Evolutionary conservation across 2,888 invertebrate species (phyloP).

Genomic region (Heteropelma amictum): DNA sequence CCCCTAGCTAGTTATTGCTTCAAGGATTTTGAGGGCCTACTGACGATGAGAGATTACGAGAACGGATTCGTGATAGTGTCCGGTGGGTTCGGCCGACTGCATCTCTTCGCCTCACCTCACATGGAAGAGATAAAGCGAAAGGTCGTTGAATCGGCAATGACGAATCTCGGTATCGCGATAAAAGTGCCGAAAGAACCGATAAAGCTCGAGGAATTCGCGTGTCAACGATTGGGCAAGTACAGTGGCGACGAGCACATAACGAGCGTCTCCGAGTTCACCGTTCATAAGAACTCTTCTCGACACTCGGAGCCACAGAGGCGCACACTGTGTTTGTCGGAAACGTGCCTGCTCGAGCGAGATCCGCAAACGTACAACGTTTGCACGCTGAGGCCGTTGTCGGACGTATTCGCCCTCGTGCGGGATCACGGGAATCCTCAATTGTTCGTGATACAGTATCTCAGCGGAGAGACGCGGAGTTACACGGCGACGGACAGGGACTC

Average conservation of each 20-base stretch:
- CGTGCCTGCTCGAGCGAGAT: slow-evolving; percentile 97
- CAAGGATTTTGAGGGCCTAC: slow-evolving; percentile 90
- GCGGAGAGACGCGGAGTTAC: slow-evolving; percentile 92
- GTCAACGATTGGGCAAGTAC: slow-evolving; percentile 92
- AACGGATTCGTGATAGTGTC: slow-evolving; percentile 95
- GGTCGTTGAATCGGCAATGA: slow-evolving; percentile 89
- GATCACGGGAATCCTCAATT: slow-evolving; percentile 94
- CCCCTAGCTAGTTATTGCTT: slow-evolving; percentile 90
- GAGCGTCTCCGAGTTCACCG: slow-evolving; percentile 96
- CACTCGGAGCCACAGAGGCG: slow-evolving; percentile 92
- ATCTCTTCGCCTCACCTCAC: slow-evolving; percentile 92
- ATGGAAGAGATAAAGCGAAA: slow-evolving; percentile 92
- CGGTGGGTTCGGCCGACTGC: slow-evolving; percentile 94
- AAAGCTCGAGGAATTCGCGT: slow-evolving; percentile 91
- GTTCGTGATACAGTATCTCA: slow-evolving; percentile 96
- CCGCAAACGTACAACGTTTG: slow-evolving; percentile 97
- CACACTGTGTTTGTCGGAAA: slow-evolving; percentile 95
- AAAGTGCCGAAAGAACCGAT: slow-evolving; percentile 91
- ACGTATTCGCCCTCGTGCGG: slow-evolving; percentile 94
- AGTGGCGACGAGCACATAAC: slow-evolving; percentile 97
- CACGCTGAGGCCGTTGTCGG: slow-evolving; percentile 88
- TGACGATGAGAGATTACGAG: slow-evolving; percentile 91
- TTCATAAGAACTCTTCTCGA: slow-evolving; percentile 92
- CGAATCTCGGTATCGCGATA: slow-evolving; percentile 89
- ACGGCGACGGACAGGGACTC: slow-evolving; percentile 97